Evolutionary conservation across 2,113 vertebrate genomes (phyloP).

Genomic region (Vidua chalybeata): DNA sequence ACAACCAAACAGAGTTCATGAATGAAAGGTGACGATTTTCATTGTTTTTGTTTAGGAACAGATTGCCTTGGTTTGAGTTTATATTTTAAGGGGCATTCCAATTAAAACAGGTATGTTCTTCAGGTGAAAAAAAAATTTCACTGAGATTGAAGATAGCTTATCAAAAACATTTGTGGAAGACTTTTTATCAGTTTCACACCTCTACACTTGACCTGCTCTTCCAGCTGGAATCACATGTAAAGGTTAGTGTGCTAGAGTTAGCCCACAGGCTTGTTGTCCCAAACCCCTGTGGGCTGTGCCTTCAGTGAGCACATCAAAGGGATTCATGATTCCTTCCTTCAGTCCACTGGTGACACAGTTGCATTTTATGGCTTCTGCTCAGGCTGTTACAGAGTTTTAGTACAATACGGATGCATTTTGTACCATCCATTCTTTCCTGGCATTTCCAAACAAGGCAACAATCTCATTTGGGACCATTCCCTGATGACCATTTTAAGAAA

Average conservation of each 20-base stretch:
- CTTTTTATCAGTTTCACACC: background rate
- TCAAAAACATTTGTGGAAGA: background rate
- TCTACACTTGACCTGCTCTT: background rate
- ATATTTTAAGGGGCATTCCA: background rate
- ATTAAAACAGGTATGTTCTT: background rate
- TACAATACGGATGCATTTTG: background rate
- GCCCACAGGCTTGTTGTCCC: background rate
- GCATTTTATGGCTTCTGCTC: background rate
- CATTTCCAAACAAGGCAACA: background rate
- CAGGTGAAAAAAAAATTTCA: background rate
- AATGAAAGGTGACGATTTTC: background rate
- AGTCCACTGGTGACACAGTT: background rate
- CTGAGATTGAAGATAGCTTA: background rate
- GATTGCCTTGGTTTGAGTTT: background rate
- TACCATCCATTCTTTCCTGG: background rate
- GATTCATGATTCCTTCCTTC: background rate
- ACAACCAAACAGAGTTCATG: background rate
- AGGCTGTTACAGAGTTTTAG: background rate
- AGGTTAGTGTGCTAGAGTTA: background rate
- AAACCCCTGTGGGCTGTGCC: background rate
- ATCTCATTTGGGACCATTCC: background rate
- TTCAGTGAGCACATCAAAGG: background rate
- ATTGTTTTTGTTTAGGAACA: background rate
- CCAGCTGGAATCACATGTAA: background rate
- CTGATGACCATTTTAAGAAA: background rate